Conservation (phyloP, 2,113 vertebrate genomes). For the Ageneiosus marmoratus region DNA sequence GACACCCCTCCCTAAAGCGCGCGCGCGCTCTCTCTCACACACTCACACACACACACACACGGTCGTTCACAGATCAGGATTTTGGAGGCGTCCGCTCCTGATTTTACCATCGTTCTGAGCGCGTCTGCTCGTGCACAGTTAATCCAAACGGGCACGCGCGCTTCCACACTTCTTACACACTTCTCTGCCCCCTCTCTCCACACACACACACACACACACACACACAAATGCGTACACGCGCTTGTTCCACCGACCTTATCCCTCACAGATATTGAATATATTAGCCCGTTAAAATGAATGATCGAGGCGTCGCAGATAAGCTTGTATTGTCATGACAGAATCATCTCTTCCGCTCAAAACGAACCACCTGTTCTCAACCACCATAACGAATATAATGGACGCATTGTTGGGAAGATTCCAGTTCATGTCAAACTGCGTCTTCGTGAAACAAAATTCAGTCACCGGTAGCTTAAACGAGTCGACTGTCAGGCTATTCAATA, state of each 20-base stretch:
- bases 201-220: not conserved
- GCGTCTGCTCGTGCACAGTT: slow-evolving; percentile 30
- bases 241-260: too few relatives aligned
- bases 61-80: not conserved
- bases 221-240: not conserved
- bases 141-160: slow-evolving; percentile 31
- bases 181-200: not conserved
- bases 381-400: slow-evolving; percentile 35
- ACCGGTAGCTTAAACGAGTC: not conserved
- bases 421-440: slow-evolving; percentile 30
- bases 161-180: slow-evolving; percentile 2
- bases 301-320: not conserved
- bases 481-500: not conserved
- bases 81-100: slow-evolving; percentile 29
- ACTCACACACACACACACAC: not conserved
- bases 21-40: too few relatives aligned
- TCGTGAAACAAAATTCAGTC: not conserved
- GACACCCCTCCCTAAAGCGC: not conserved
- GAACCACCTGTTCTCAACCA: slow-evolving; percentile 76
- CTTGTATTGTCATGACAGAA: not conserved
- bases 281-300: not conserved
- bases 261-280: not conserved
- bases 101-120: slow-evolving; percentile 31
- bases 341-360: slow-evolving; percentile 45
- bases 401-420: slow-evolving; percentile 42